A percentile compares a stretch with the other conserved stretches of the same genome.
Evolutionary conservation across 1,140 invertebrate species (phyloP).

Genomic region (Ctenoplectra terminalis): DNA sequence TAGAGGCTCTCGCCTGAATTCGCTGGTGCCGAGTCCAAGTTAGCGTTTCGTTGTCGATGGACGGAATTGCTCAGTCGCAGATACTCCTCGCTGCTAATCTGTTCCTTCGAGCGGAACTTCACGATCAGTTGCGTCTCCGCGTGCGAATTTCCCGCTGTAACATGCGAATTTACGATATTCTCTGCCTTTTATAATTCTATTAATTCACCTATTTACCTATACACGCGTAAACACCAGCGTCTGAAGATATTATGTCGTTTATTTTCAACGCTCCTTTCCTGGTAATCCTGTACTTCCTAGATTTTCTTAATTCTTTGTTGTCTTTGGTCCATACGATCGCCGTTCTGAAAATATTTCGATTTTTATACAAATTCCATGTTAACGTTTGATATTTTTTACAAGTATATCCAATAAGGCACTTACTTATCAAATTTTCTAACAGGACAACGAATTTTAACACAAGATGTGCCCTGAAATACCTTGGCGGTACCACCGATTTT

Average conservation of each 20-base stretch:
- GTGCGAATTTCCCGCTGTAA: conserved; percentile 87
- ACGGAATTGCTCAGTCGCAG: conserved; percentile 79
- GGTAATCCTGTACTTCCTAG: conserved; percentile 91
- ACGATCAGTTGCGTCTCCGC: conserved; percentile 89
- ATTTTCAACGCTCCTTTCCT: conserved; percentile 94
- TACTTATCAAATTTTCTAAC: conserved; percentile 91
- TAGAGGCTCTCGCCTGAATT: conserved; percentile 79
- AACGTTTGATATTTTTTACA: not conserved
- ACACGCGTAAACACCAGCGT: conserved; percentile 93
- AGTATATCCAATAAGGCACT: conserved; percentile 33
- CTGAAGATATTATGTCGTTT: conserved; percentile 88
- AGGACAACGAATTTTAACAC: conserved; percentile 95
- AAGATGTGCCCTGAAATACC: conserved; percentile 91
- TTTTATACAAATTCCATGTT: not conserved
- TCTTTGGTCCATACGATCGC: conserved; percentile 93
- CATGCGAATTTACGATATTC: not conserved
- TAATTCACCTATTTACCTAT: conserved; percentile 81
- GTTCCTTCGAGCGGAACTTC: conserved; percentile 89
- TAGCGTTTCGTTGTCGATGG: conserved; percentile 77
- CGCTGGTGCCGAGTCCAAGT: conserved; percentile 75
- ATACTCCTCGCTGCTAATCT: conserved; percentile 91
- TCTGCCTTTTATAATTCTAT: not conserved
- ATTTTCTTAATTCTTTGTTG: conserved; percentile 87
- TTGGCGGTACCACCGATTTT: conserved; percentile 93
- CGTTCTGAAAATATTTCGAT: conserved; percentile 73